A percentile compares a stretch with the other conserved stretches of the same genome.
Evolutionary conservation across 2,797 vertebrate genomes (phyloP).

Genomic region (Bufotes viridis): DNA sequence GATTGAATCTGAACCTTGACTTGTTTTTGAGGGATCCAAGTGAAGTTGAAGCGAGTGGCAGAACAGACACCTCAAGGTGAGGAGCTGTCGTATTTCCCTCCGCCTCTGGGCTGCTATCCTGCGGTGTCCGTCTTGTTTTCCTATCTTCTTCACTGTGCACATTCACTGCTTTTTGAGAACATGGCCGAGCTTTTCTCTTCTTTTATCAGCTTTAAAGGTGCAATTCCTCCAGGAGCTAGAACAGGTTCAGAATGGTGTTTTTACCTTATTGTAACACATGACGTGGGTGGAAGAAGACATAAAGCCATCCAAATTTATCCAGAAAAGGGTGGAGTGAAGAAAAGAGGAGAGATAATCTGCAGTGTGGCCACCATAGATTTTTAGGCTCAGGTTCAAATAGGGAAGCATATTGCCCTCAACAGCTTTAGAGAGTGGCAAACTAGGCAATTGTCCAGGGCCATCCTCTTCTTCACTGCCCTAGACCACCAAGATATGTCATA

Average conservation of each 20-base stretch:
- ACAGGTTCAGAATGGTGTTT: neutral
- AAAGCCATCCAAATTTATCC: no score
- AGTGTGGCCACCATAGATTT: no score
- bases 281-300: no score
- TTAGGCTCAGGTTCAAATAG: no score
- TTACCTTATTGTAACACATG: no score
- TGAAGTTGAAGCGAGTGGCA: constrained; percentile 94
- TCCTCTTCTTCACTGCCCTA: no score
- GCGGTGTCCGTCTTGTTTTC: constrained; percentile 38
- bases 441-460: no score
- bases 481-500: no score
- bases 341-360: no score
- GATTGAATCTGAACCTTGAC: constrained; percentile 81
- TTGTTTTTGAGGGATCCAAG: constrained; percentile 94
- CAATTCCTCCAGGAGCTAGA: neutral
- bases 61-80: constrained; percentile 93
- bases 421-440: no score
- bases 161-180: constrained; percentile 3
- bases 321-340: no score
- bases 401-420: no score
- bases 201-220: constrained; percentile 35
- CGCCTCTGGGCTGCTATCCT: constrained; percentile 65
- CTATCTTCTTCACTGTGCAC: constrained; percentile 8
- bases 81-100: constrained; percentile 73
- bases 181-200: constrained; percentile 14